phyloP scores from a whole-genome alignment of 1,140 invertebrate species.

The Leptinotarsa texana region DNA sequence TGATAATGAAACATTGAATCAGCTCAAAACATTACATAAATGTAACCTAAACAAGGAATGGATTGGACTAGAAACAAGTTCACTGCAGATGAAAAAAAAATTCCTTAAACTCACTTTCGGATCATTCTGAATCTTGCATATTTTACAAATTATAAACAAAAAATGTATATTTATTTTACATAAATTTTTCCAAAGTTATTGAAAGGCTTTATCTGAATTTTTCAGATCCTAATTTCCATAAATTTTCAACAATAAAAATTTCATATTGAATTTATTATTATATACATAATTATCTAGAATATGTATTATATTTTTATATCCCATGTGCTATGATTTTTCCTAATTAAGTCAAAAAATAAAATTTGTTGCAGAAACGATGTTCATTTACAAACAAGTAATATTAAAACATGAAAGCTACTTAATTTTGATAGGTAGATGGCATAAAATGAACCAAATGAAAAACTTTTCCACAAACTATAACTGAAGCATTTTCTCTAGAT shows the following conservation, averaged over 20 bases:
- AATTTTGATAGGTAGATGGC: no score
- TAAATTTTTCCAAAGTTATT: slow-evolving; percentile 8
- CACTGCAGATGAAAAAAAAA: background rate
- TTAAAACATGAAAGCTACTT: no score
- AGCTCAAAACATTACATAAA: background rate
- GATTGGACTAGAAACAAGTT: background rate
- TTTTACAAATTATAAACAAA: background rate
- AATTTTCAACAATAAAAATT: slow-evolving; percentile 13
- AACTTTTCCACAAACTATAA: no score
- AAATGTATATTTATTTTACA: slow-evolving; percentile 13
- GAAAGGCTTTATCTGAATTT: slow-evolving; percentile 1
- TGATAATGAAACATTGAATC: background rate
- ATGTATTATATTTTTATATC: slow-evolving; percentile 17
- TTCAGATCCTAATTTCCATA: slow-evolving; percentile 13
- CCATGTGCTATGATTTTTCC: background rate
- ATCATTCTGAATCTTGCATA: background rate
- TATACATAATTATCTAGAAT: slow-evolving; percentile 17
- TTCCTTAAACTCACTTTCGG: background rate
- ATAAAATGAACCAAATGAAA: no score
- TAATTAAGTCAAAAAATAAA: slow-evolving; percentile 22
- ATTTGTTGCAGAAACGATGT: slow-evolving; percentile 3
- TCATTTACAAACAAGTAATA: no score
- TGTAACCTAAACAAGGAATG: background rate
- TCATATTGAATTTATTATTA: slow-evolving; percentile 9
- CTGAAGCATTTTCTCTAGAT: no score